Base-by-base conservation (phyloP, 2,797 vertebrate genomes). In the Hylomyscus alleni region DNA sequence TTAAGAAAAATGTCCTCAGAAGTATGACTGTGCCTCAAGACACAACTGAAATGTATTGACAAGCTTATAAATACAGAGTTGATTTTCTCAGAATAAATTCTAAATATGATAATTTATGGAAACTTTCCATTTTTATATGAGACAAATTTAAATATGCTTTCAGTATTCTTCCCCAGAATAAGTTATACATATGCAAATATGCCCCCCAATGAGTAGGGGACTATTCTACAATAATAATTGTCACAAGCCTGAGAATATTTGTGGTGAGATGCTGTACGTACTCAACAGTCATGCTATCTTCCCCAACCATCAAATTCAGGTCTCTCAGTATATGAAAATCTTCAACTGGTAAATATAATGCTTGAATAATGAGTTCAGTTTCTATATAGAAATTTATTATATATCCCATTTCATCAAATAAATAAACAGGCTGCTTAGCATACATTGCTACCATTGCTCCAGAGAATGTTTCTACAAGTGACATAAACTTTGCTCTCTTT, bases 111-210 rank as follows among this genome's bases (percentile, higher is more conserved):
- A 89, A 75, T 73, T 73, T 75, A 58, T 58, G 24, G n/a, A 94
- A 69, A 0, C 78, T 90, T 80, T 9, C 44, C 40, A 24, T 83
- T 90, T 65, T 77, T 31, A 24, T 65, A n/a, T 72, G 17, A 80
- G 95, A 92, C 37, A 17, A 72, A n/a, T 67, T 89, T 82, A 94
- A 94, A 87, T 24, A 72, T 77, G 29, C 3, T 94, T 94, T 90
- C 47, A 73, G 12, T 6, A 69, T 62, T 91, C 50, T 86, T 67
- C 22, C 44, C 93, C 58, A 3, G 84, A 78, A 19, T 83, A 52
- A 95, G 20, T 72, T 73, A n/a, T 19, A 56, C 24, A 60, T 82
- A 88, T 19, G 7, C 67, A 8, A 94, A 92, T 50, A 56, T 47
- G 22, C 1, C 37, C 9, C 44, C 73, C 10, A 8, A 78, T 82